Percentiles rank a stretch among this genome's conserved stretches.
These are phyloP conservation scores for Euplagia quadripunctaria DNA, from an alignment of 2,888 invertebrate species.

Conservation along the genomic window DNA sequence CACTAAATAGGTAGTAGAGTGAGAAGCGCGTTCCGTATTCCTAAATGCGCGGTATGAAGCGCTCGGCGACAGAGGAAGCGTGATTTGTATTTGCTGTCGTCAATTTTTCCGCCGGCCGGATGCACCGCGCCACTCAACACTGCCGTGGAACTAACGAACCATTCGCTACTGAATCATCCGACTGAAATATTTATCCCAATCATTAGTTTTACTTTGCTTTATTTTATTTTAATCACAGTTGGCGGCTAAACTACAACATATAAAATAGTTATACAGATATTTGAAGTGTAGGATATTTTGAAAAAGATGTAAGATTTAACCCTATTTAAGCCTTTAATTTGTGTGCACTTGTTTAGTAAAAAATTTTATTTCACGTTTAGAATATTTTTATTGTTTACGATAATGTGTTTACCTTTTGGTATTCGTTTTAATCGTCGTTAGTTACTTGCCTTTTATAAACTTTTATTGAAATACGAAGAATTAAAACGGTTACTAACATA, in stretches of 20 bases:
- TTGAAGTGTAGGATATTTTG: background rate
- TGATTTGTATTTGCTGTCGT: constrained; percentile 80
- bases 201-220: constrained; percentile 65
- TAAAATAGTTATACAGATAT: background rate
- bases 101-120: constrained; percentile 76
- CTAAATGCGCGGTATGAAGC: constrained; percentile 11
- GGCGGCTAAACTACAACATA: constrained; percentile 9
- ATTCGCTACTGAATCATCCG: constrained; percentile 69
- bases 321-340: background rate
- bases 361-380: too few species aligned
- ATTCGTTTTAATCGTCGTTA: background rate
- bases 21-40: background rate
- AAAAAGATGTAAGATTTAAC: background rate
- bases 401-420: too few species aligned
- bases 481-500: background rate
- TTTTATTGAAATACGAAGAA: too few species aligned
- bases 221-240: constrained; percentile 53
- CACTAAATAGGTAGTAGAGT: constrained; percentile 5
- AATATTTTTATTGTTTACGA: too few species aligned
- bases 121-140: constrained; percentile 70
- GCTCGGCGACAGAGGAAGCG: constrained; percentile 58
- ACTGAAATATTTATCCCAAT: constrained; percentile 75
- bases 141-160: constrained; percentile 80
- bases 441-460: background rate
- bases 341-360: too few species aligned